Base-by-base conservation (phyloP, 1,140 invertebrate species). In the Drosophila repletoides region DNA sequence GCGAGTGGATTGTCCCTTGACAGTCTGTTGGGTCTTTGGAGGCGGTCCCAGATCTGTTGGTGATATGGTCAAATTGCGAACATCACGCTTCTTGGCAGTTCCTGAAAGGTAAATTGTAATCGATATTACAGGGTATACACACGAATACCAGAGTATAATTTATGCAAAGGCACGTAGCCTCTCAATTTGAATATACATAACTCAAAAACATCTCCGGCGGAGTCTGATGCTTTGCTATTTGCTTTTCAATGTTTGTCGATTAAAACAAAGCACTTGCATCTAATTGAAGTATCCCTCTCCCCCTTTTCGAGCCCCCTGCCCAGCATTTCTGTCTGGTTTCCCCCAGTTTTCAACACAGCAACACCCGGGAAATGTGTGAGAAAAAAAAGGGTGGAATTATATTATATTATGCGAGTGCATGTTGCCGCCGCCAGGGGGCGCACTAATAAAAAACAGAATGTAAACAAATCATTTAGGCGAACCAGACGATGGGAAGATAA, bases 21-120 rank as follows among this genome's bases (percentile, higher is more conserved):
- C 59, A 38, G 88, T 90, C 68, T 89, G 88, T 49, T 90, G 88
- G 19, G 89, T 86, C 61, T 90, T 90, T 46, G 89, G 88, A 34
- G 89, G 89, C 70, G 89, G 89, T 64, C 89, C 89, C 61, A 90
- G 81, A 83, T 90, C 89, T 21, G 89, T 90, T 28, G 89, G 89
- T 56, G 89, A 90, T 72, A 90, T 90, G 68, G 77, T 90, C 49
- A 90, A 67, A 59, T 88, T 90, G 60, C 89, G 88, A 61, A 90
- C 89, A 88, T 90, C 89, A 46, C 89, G 89, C 68, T 90, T 90
- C 68, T 90, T 90, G 86, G 89, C 89, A 67, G 89, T 73, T 86
- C 89, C 89, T 90, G 72, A 22, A 60, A 33, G 15, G 7, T 38
- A 48, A 41, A 31, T 10, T 24, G 34, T 9, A 14, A 56, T 29